A percentile compares a stretch with the other conserved stretches of the same genome.
phyloP scores from a whole-genome alignment of 30 jellyfish, hydroid and myxozoan genomes.

The Turritopsis rubra region DNA sequence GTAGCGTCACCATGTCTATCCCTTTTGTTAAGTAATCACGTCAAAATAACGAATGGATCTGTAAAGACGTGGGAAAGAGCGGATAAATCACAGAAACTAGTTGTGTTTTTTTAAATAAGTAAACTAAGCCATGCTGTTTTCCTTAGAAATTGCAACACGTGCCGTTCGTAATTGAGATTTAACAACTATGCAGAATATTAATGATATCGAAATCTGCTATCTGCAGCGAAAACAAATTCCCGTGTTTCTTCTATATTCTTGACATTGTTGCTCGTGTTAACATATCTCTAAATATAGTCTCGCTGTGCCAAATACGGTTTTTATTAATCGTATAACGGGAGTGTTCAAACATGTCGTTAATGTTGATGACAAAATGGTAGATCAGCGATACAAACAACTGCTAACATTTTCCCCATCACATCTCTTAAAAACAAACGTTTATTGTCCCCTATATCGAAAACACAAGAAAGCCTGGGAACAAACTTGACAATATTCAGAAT shows the following conservation, averaged over 20 bases:
- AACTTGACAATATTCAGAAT: too few relatives aligned
- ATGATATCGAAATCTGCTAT: neutral
- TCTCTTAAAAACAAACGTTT: too few relatives aligned
- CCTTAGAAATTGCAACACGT: neutral
- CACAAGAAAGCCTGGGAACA: too few relatives aligned
- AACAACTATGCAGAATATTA: neutral
- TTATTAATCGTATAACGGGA: neutral
- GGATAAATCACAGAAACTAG: neutral
- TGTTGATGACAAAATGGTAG: neutral
- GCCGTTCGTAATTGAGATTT: neutral
- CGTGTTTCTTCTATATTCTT: neutral
- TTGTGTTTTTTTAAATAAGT: neutral
- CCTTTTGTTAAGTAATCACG: neutral
- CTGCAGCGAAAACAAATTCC: neutral
- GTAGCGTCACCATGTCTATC: slow-evolving; percentile 5
- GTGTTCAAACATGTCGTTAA: neutral
- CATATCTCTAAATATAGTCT: neutral
- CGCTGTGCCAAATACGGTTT: too few relatives aligned
- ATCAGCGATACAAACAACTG: too few relatives aligned
- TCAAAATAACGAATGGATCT: neutral
- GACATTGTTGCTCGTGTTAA: too few relatives aligned
- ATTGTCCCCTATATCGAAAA: too few relatives aligned
- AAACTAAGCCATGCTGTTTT: neutral
- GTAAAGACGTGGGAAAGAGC: slow-evolving; percentile 13
- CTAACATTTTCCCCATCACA: too few relatives aligned